Base-by-base conservation (phyloP, 1,140 invertebrate species). In the Mercenaria mercenaria region DNA sequence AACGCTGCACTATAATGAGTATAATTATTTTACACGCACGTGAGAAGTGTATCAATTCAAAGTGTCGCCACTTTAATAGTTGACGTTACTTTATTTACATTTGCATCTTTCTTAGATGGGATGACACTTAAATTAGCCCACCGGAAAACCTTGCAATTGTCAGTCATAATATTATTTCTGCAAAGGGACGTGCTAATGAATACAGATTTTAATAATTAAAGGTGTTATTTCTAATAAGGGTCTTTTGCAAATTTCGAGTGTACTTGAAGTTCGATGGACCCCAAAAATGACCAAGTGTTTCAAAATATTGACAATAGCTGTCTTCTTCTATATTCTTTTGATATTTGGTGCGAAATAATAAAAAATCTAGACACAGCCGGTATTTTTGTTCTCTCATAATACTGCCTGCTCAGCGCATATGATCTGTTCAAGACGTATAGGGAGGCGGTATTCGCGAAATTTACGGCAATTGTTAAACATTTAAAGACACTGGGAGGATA, bases 81-180 rank as follows among this genome's bases (percentile, higher is more conserved):
- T 85, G 83, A 85, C 83, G 67, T 23, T 47, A 74, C 37, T 85
- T 85, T 85, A 85, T 85, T 85, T 85, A 85, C 83, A 85, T 85
- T 85, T 85, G 83, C 83, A 74, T 37, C 47, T n/a, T 29, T 56
- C 34, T 59, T 52, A 32, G 56, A 74, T 18, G 43, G 64, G 83
- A 76, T 85, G 83, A 85, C 83, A 85, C 83, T 74, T 52, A 85
- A 85, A 50, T 74, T 43, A 74, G 83, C 47, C 26, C 64, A 47
- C 80, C 52, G 61, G 56, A 64, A 67, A 67, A 82, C 56, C 43
- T 41, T 47, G 56, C 80, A 82, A 64, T 59, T 82, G 56, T 67
- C 61, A 82, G 34, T 59, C 26, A 64, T 64, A 64, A 82, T 67
- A 64, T 82, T 67, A 82, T 82, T 67, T 59, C 34, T 64, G 34